These are phyloP conservation scores for Notodonta dromedarius DNA, from an alignment of 2,888 invertebrate genomes.

Conservation along the genomic window DNA sequence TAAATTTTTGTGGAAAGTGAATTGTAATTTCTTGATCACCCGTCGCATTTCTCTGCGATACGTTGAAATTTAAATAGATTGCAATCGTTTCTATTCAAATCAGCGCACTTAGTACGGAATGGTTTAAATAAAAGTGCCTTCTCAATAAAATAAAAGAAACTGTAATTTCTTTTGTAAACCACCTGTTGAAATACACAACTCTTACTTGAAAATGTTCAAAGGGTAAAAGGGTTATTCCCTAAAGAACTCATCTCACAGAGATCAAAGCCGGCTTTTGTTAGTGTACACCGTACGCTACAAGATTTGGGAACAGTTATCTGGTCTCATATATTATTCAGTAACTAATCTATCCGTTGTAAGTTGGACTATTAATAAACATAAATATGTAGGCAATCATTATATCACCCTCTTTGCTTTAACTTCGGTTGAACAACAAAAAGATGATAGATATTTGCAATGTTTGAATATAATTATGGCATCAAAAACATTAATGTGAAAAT, in stretches of 20 bases:
- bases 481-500: background rate
- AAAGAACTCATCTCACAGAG: background rate
- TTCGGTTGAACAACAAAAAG: background rate
- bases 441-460: background rate
- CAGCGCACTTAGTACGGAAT: background rate
- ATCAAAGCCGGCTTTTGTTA: background rate
- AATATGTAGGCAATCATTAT: background rate
- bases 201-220: background rate
- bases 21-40: slow-evolving; percentile 19
- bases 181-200: no score
- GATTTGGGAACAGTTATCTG: background rate
- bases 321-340: background rate
- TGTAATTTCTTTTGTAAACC: no score
- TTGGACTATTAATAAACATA: background rate
- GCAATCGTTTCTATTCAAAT: slow-evolving; percentile 3
- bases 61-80: background rate
- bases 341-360: background rate
- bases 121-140: background rate
- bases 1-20: slow-evolving; percentile 11
- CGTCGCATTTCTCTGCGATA: slow-evolving; percentile 20
- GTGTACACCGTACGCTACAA: background rate
- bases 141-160: background rate
- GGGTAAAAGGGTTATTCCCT: background rate
- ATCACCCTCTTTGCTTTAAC: background rate
- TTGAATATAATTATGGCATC: background rate